These are phyloP conservation scores for Thalpophila matura DNA, from an alignment of 2,888 invertebrate genomes.

Conservation along the genomic window DNA sequence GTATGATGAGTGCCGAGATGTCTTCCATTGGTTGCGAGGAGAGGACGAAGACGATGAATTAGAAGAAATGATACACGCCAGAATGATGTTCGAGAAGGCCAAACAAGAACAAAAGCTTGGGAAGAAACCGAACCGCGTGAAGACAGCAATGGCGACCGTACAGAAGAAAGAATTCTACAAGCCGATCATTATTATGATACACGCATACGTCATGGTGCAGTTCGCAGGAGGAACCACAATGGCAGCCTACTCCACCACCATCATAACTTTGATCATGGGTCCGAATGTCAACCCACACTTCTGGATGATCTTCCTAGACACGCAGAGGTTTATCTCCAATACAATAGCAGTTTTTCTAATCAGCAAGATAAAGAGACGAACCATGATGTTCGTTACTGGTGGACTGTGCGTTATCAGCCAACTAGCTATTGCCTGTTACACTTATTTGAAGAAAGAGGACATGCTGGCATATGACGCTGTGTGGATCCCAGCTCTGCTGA, in stretches of 20 bases:
- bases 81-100: conserved; percentile 70
- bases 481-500: conserved; percentile 85
- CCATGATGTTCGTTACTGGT: conserved; percentile 91
- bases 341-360: conserved; percentile 91
- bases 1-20: conserved; percentile 86
- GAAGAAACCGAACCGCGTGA: conserved; percentile 53
- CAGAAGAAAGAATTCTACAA: conserved; percentile 88
- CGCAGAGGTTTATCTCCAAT: conserved; percentile 91
- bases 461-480: conserved; percentile 72
- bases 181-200: conserved; percentile 90
- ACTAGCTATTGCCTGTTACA: conserved; percentile 84
- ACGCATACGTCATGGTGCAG: conserved; percentile 91
- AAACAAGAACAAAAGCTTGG: conserved; percentile 56
- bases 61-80: conserved; percentile 76
- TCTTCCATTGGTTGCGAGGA: conserved; percentile 90
- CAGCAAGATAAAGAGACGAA: conserved; percentile 90
- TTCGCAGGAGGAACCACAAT: conserved; percentile 93
- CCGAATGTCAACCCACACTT: conserved; percentile 90
- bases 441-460: conserved; percentile 73
- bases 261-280: conserved; percentile 90
- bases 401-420: conserved; percentile 90
- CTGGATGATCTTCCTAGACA: conserved; percentile 92
- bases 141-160: conserved; percentile 64
- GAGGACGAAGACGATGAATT: conserved; percentile 79
- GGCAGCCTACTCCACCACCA: conserved; percentile 92